Percentiles rank a stretch among this genome's conserved stretches.
These are phyloP conservation scores for Sussaba pulchella DNA, from an alignment of 2,888 invertebrate species.

Conservation along the genomic window DNA sequence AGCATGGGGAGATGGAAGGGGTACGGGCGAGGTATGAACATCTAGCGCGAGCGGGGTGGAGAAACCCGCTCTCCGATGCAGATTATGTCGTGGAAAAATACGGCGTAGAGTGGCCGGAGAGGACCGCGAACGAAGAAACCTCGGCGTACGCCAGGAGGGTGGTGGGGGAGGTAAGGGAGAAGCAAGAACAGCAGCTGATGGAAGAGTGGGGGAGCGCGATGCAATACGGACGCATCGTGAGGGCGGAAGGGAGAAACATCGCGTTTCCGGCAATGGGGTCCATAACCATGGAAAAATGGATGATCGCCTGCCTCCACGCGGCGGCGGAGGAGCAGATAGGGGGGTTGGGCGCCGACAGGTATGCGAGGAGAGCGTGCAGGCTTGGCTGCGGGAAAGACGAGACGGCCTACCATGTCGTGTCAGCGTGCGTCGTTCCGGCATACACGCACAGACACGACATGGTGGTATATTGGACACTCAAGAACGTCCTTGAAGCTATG, in stretches of 20 bases:
- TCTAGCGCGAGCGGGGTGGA: neutral
- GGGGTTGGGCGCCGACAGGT: neutral
- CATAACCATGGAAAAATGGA: no score
- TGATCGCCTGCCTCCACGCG: neutral
- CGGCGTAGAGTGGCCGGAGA: no score
- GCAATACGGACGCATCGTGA: no score
- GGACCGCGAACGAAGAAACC: no score
- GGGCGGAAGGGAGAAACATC: no score
- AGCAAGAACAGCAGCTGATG: neutral
- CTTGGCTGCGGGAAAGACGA: neutral
- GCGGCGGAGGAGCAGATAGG: slow-evolving; percentile 2
- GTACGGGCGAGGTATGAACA: neutral
- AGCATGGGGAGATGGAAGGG: neutral
- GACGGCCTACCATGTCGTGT: neutral
- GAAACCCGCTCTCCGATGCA: no score
- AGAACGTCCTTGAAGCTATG: neutral
- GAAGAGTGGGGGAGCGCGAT: no score
- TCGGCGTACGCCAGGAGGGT: no score
- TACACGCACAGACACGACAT: neutral
- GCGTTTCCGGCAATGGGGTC: no score
- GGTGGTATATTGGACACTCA: neutral
- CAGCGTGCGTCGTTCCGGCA: neutral
- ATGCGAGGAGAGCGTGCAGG: neutral
- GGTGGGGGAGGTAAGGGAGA: slow-evolving; percentile 38
- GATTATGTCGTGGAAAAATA: no score